Evolutionary conservation across 2,113 vertebrate genomes (phyloP).

Genomic region (Dipodomys spectabilis): DNA sequence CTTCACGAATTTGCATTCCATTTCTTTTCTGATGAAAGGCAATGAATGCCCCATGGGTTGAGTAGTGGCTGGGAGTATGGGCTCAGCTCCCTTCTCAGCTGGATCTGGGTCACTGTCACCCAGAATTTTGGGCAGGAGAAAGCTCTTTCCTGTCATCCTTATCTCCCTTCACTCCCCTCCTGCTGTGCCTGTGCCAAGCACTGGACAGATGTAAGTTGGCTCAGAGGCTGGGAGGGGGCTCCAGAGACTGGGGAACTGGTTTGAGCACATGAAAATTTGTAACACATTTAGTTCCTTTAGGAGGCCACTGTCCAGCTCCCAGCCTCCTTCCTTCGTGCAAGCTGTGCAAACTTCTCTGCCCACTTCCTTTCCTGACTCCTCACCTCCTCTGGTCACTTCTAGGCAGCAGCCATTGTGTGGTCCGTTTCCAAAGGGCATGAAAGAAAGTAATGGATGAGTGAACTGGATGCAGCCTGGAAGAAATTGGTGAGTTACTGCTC

Average conservation of each 20-base stretch:
- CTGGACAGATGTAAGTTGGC: neutral
- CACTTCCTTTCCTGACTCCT: neutral
- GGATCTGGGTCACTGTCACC: neutral
- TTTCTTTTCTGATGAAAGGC: neutral
- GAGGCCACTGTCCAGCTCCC: neutral
- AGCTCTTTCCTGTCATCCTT: too few relatives aligned
- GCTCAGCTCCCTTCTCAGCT: neutral
- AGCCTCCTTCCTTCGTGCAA: neutral
- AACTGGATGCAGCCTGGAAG: neutral
- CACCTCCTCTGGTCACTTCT: neutral
- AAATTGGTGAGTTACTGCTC: rapidly evolving
- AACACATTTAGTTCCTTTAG: neutral
- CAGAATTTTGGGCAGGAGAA: neutral
- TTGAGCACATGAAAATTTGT: neutral
- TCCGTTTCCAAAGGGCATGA: neutral
- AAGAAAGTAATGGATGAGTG: neutral
- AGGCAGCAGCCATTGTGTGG: neutral
- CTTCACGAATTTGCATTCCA: too few relatives aligned
- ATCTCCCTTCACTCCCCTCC: too few relatives aligned
- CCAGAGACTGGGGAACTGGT: too few relatives aligned
- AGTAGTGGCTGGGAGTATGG: neutral
- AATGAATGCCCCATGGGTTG: neutral
- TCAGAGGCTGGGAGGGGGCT: neutral
- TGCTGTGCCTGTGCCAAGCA: too few relatives aligned
- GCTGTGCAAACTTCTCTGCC: neutral